Percentiles rank a stretch among this genome's conserved stretches.
These are phyloP conservation scores for Melanotaenia nigrans DNA, from an alignment of 2,797 vertebrate species.

Conservation along the genomic window DNA sequence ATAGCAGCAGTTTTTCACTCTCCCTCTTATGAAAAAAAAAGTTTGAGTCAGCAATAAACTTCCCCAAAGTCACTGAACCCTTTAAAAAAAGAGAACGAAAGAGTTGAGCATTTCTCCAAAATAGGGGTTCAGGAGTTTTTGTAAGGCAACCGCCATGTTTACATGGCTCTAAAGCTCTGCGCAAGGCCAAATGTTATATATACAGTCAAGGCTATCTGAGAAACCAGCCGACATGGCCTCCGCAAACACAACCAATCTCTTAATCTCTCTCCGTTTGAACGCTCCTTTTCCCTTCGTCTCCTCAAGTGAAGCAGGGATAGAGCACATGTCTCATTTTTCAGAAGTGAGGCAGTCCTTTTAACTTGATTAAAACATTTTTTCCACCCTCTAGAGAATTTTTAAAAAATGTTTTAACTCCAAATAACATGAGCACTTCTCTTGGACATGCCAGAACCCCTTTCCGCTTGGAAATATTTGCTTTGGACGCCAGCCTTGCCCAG, in stretches of 20 bases:
- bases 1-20: constrained; percentile 54
- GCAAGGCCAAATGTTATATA: constrained; percentile 82
- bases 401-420: constrained; percentile 78
- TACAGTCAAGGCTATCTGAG: constrained; percentile 81
- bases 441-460: constrained; percentile 82
- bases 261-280: constrained; percentile 80
- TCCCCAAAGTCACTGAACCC: constrained; percentile 49
- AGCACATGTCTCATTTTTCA: constrained; percentile 73
- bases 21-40: constrained; percentile 14
- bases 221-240: constrained; percentile 79
- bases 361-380: constrained; percentile 78
- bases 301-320: constrained; percentile 49
- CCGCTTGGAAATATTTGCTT: constrained; percentile 87
- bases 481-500: constrained; percentile 80
- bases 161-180: constrained; percentile 75
- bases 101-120: constrained; percentile 60
- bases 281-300: constrained; percentile 56
- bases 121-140: constrained; percentile 71
- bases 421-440: constrained; percentile 79
- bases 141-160: constrained; percentile 77
- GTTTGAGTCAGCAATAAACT: constrained; percentile 60
- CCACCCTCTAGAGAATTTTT: constrained; percentile 71
- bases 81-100: constrained; percentile 37
- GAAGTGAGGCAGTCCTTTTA: constrained; percentile 74
- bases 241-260: constrained; percentile 81